Evolutionary conservation across 2,797 vertebrate genomes (phyloP).

Genomic region (Sebastolobus alascanus): DNA sequence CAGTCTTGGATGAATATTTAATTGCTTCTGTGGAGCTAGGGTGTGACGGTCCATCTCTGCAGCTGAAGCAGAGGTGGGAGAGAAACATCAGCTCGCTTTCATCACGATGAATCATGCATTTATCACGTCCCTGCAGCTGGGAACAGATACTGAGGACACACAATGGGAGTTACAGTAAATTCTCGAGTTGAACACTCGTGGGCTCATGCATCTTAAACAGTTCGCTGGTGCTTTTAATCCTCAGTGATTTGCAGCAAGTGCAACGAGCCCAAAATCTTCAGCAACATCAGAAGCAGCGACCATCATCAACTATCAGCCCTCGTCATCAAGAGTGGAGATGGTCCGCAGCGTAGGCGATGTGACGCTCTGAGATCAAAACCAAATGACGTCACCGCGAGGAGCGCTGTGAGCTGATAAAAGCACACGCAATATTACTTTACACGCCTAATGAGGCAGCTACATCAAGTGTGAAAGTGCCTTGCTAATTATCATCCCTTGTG

Average conservation of each 20-base stretch:
- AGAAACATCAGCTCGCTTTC: conserved; percentile 45
- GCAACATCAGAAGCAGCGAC: conserved; percentile 1
- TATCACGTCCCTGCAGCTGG: conserved; percentile 35
- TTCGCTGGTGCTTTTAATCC: conserved; percentile 1
- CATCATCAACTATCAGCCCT: neutral
- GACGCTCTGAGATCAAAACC: conserved; percentile 50
- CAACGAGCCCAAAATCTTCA: neutral
- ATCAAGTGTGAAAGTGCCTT: conserved; percentile 38
- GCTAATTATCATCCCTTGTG: conserved; percentile 68
- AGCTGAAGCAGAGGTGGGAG: conserved; percentile 35
- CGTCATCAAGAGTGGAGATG: neutral
- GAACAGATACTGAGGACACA: conserved; percentile 10
- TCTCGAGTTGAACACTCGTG: neutral
- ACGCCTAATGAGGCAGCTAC: conserved; percentile 59
- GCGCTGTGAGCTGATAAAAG: conserved; percentile 50
- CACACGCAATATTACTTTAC: conserved; percentile 27
- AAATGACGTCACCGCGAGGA: conserved; percentile 38
- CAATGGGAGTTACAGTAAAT: conserved; percentile 5
- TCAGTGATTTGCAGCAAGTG: neutral
- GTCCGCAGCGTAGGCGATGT: neutral
- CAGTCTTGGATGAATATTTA: conserved; percentile 64
- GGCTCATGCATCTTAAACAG: conserved; percentile 20
- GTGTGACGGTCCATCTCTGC: conserved; percentile 37
- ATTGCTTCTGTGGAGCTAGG: conserved; percentile 23
- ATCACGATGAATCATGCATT: conserved; percentile 49